These are phyloP conservation scores for Amblyopsis hoosieri DNA, from an alignment of 2,797 vertebrate genomes.

Conservation along the genomic window DNA sequence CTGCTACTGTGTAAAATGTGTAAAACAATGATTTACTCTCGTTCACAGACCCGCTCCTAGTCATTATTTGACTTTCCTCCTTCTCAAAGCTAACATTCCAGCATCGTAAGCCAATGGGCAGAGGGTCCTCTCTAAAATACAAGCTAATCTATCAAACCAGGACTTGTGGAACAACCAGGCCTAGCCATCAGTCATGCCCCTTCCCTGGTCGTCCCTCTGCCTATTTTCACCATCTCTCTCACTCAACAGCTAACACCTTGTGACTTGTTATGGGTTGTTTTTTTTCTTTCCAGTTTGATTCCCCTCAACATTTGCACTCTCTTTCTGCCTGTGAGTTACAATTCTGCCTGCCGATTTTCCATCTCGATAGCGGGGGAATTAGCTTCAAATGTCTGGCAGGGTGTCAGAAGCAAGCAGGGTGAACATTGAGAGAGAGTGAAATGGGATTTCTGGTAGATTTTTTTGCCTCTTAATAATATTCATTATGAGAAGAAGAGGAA, in stretches of 20 bases:
- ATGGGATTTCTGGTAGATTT: constrained; percentile 26
- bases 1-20: too few relatives aligned
- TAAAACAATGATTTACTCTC: neutral
- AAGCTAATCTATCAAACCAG: constrained; percentile 71
- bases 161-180: constrained; percentile 72
- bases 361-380: constrained; percentile 73
- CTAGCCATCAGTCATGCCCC: constrained; percentile 71
- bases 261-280: constrained; percentile 68
- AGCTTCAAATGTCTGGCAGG: constrained; percentile 78
- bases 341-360: constrained; percentile 68
- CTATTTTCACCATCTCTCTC: constrained; percentile 73
- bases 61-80: constrained; percentile 35
- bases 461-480: constrained; percentile 61
- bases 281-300: constrained; percentile 64
- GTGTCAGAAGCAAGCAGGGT: constrained; percentile 51
- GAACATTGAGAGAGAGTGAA: constrained; percentile 20
- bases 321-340: constrained; percentile 70
- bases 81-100: constrained; percentile 39
- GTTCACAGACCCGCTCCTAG: constrained; percentile 14
- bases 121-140: constrained; percentile 47
- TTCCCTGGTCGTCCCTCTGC: constrained; percentile 69
- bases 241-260: constrained; percentile 54
- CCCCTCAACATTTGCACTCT: constrained; percentile 69
- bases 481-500: constrained; percentile 37
- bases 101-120: constrained; percentile 56